phyloP scores from a whole-genome alignment of 2,113 vertebrate species.

The Cyphomyrus discorhynchus region DNA sequence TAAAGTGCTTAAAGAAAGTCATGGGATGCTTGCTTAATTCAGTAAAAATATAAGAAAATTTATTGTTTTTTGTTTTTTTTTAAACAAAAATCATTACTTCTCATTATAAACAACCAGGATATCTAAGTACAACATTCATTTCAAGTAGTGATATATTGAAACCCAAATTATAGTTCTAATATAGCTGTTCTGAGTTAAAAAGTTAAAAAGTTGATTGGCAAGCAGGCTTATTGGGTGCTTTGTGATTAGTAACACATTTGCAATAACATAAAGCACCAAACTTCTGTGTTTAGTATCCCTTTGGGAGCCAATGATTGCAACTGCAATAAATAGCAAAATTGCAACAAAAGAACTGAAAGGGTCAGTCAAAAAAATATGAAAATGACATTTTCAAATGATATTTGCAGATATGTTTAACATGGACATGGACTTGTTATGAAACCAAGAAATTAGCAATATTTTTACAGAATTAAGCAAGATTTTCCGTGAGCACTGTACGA shows the following conservation, averaged over 20 bases:
- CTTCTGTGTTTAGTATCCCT: no score
- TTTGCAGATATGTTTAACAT: background rate
- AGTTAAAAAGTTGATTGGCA: no score
- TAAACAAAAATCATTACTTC: background rate
- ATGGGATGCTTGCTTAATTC: background rate
- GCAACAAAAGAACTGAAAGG: no score
- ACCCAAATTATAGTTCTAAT: no score
- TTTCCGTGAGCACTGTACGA: background rate
- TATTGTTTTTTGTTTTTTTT: background rate
- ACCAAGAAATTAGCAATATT: background rate
- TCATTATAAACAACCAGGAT: background rate
- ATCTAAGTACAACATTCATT: background rate
- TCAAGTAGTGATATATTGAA: background rate
- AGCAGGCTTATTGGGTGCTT: no score
- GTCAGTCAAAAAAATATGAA: no score
- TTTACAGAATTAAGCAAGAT: background rate
- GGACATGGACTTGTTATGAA: background rate
- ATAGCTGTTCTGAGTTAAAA: no score
- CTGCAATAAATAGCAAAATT: no score
- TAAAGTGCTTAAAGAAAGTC: background rate
- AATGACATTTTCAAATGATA: background rate
- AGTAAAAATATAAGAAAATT: background rate
- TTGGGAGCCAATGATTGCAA: no score
- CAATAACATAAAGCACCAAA: no score
- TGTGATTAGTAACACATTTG: no score